Evolutionary conservation across 2,888 invertebrate genomes (phyloP), one percentile per base, ranked within the genome.

Genomic region (Palloptera scutellata): DNA sequence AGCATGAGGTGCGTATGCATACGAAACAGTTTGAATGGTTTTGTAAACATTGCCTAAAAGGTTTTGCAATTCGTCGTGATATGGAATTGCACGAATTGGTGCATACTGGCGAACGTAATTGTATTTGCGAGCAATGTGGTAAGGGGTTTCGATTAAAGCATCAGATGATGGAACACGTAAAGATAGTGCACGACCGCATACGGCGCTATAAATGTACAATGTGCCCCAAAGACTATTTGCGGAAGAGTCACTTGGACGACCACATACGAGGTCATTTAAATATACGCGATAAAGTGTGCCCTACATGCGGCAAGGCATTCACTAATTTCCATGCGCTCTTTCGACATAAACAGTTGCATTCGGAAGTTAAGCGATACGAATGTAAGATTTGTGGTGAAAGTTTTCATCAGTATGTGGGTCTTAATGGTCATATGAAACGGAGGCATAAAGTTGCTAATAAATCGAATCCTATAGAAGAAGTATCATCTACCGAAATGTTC

Each of bases 271-370:
- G 73, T 5, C 78, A 79, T 58, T 62, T 79, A 5, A 80, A 80
- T 51, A 79, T 79, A 59, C 75, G 80, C 9, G 80, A 79, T 68
- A 80, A 80, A 51, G 76, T 79, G 5, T 79, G 78, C 64, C 45
- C 58, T 15, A 75, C 73, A 1, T 80, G 78, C 15, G 79, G 79
- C 8, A 79, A 79, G 48, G 80, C 76, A 12, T 79, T 79, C 43
- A 75, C 76, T 13, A 80, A 75, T 58, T 71, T 75, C 8, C 80
- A 79, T 51, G 72, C 79, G 1, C 71, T 79, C 1, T 79, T 79
- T 30, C 71, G 78, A 30, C 78, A 79, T 19, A 72, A 78, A 1
- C 78, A 80, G 57, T 75, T 79, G 12, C 78, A 79, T 57, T 66
- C 78, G 0, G 77, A 76, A 57, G 62, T 80, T 10, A 79, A 79